A percentile compares a stretch with the other conserved stretches of the same genome.
phyloP scores from a whole-genome alignment of 2,113 vertebrate species.

The Nycticebus coucang region DNA sequence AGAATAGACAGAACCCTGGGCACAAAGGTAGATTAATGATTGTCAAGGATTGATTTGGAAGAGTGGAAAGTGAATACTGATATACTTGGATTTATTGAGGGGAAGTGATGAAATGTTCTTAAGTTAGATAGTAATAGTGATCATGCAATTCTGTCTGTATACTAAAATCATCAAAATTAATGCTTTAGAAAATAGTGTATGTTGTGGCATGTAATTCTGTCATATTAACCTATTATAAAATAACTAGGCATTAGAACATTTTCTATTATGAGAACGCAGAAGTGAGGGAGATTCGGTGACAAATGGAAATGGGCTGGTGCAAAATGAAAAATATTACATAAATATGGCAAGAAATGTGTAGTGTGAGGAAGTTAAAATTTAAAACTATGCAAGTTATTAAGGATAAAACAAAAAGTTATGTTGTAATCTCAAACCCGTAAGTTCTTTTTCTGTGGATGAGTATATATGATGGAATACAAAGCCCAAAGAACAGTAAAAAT shows the following conservation, averaged over 20 bases:
- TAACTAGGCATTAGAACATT: neutral
- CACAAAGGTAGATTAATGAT: neutral
- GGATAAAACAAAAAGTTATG: neutral
- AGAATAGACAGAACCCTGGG: neutral
- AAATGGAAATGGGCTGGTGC: accelerated
- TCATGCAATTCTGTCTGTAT: neutral
- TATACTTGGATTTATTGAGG: neutral
- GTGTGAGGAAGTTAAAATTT: neutral
- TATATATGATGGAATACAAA: neutral
- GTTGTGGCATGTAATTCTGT: neutral
- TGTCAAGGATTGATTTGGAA: neutral
- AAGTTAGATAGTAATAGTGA: neutral
- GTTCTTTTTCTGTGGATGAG: neutral
- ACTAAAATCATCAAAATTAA: neutral
- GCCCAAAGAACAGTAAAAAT: neutral
- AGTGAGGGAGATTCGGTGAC: accelerated
- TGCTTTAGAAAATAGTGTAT: neutral
- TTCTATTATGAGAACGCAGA: neutral
- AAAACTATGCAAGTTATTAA: neutral
- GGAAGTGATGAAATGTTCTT: neutral
- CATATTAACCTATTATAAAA: neutral
- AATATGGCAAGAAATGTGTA: neutral
- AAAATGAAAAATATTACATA: neutral
- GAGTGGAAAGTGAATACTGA: neutral
- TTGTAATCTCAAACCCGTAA: neutral